These are phyloP conservation scores for Chalcis sispes DNA, from an alignment of 2,888 invertebrate genomes.

Conservation along the genomic window DNA sequence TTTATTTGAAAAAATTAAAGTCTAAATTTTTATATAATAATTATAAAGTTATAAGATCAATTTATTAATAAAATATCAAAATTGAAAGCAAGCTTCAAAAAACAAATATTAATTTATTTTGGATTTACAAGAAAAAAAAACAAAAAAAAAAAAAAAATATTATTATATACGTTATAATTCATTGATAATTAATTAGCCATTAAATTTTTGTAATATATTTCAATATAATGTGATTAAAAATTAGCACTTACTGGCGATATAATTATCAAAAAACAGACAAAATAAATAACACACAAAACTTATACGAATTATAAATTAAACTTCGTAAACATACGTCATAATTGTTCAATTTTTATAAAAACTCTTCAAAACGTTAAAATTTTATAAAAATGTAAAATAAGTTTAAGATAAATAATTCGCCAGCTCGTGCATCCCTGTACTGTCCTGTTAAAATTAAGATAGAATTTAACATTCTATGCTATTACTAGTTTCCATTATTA, in stretches of 20 bases:
- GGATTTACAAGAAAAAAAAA: no score
- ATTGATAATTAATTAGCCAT: conserved; percentile 27
- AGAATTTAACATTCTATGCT: conserved; percentile 36
- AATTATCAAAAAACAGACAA: conserved; percentile 17
- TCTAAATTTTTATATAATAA: no score
- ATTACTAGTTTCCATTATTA: conserved; percentile 50
- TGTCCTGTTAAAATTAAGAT: conserved; percentile 52
- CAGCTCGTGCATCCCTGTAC: conserved; percentile 55
- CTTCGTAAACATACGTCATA: not conserved
- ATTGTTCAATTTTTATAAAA: conserved; percentile 2
- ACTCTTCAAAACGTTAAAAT: not conserved
- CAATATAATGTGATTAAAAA: conserved; percentile 37
- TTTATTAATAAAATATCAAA: no score
- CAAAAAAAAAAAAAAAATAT: no score
- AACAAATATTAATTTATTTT: not conserved
- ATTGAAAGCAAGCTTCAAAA: not conserved
- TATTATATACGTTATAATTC: not conserved
- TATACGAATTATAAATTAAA: conserved; percentile 6
- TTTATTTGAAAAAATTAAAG: not conserved
- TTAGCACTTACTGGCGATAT: conserved; percentile 41
- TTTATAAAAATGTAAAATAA: conserved; percentile 3
- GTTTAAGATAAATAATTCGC: conserved; percentile 34
- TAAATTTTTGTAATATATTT: conserved; percentile 11
- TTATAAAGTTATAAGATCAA: no score
- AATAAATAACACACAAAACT: not conserved